A percentile compares a stretch with the other conserved stretches of the same genome.
Evolutionary conservation across 2,797 vertebrate genomes (phyloP).

Genomic region (Sebastes umbrosus): DNA sequence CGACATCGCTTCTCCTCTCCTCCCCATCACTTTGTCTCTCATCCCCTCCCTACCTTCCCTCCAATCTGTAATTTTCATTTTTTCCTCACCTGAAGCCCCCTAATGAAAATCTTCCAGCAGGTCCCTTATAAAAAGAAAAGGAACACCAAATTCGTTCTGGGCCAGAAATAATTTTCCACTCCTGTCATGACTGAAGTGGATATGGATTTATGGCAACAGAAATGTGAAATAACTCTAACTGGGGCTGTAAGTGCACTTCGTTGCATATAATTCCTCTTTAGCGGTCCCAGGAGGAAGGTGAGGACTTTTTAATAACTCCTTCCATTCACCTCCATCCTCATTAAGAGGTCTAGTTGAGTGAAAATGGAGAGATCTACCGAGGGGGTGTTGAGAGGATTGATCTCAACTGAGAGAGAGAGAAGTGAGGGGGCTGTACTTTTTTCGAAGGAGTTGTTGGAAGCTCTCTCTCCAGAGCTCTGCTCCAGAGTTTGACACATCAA

Average conservation of each 20-base stretch:
- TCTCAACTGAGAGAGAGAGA: slow-evolving; percentile 47
- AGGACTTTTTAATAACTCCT: slow-evolving; percentile 82
- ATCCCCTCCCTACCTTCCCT: slow-evolving; percentile 21
- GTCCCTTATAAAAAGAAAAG: slow-evolving; percentile 38
- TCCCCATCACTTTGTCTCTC: slow-evolving; percentile 41
- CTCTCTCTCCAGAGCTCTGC: slow-evolving; percentile 42
- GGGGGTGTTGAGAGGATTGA: slow-evolving; percentile 67
- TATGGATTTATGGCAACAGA: slow-evolving; percentile 69
- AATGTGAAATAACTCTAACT: slow-evolving; percentile 73
- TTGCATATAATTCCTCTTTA: slow-evolving; percentile 78
- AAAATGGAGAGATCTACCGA: slow-evolving; percentile 56
- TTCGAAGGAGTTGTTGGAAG: slow-evolving; percentile 56
- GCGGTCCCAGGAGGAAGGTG: slow-evolving; percentile 67
- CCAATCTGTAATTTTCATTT: slow-evolving; percentile 47
- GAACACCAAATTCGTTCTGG: slow-evolving; percentile 41
- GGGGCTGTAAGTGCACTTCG: slow-evolving; percentile 73
- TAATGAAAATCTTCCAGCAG: slow-evolving; percentile 54
- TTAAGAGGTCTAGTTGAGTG: slow-evolving; percentile 70
- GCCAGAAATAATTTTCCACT: slow-evolving; percentile 55
- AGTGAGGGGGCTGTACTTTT: slow-evolving; percentile 56
- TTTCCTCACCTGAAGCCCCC: slow-evolving; percentile 37
- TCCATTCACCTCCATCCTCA: slow-evolving; percentile 77
- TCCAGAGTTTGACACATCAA: slow-evolving; percentile 68
- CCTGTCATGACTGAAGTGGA: slow-evolving; percentile 37
- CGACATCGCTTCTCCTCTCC: slow-evolving; percentile 30